Percentiles rank a stretch among this genome's conserved stretches.
Evolutionary conservation across 1,140 invertebrate species (phyloP).

Genomic region (Diploscapter pachys): DNA sequence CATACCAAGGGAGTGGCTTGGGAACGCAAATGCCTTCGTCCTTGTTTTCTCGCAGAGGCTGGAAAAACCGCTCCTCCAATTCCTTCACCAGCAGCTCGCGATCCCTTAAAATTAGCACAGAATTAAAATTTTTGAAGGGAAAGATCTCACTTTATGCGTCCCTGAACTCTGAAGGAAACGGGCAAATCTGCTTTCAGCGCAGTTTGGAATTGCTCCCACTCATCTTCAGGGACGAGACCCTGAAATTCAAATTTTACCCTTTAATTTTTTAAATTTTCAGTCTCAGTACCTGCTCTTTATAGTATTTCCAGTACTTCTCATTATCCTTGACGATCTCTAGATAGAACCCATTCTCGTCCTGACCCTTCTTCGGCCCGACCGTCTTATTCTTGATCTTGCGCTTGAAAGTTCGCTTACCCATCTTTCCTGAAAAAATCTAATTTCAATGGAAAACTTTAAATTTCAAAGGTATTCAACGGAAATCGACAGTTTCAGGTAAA

Average conservation of each 20-base stretch:
- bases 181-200: slow-evolving; percentile 35
- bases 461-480: too few species aligned
- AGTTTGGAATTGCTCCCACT: slow-evolving; percentile 32
- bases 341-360: too few species aligned
- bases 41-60: slow-evolving; percentile 21
- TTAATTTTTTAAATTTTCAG: too few species aligned
- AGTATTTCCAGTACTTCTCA: slow-evolving; percentile 38
- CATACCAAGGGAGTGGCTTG: slow-evolving; percentile 34
- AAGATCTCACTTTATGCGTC: slow-evolving; percentile 36
- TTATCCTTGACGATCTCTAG: slow-evolving; percentile 32
- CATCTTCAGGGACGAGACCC: slow-evolving; percentile 19
- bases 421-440: too few species aligned
- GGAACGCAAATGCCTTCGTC: slow-evolving; percentile 31
- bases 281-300: slow-evolving; percentile 28
- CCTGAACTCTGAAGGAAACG: slow-evolving; percentile 35
- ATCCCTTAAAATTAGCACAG: slow-evolving; percentile 26
- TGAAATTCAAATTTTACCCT: too few species aligned
- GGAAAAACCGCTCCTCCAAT: slow-evolving; percentile 36
- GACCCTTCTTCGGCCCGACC: too few species aligned
- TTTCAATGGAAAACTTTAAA: too few species aligned
- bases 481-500: too few species aligned
- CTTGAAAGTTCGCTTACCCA: too few species aligned
- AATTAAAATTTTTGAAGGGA: neutral
- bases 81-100: slow-evolving; percentile 33
- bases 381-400: too few species aligned